These are phyloP conservation scores for Hippasteria phrygiana DNA, from an alignment of 53 echinoderm and acorn worm species.

Conservation along the genomic window DNA sequence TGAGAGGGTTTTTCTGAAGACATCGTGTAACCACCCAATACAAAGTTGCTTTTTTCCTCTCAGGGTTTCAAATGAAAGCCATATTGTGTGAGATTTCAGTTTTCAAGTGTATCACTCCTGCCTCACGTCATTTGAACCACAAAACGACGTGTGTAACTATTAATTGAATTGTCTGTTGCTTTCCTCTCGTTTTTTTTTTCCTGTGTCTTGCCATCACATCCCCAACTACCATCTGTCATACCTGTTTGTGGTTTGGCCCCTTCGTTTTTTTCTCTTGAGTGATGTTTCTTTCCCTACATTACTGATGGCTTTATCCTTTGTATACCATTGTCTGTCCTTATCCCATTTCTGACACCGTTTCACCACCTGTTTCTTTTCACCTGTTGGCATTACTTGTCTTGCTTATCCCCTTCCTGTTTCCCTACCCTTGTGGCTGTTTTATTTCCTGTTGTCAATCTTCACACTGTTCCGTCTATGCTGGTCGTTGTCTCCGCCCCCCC, in stretches of 20 bases:
- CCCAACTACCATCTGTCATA: background rate
- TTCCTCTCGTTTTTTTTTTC: background rate
- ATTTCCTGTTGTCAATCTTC: background rate
- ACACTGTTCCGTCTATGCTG: background rate
- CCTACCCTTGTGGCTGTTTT: background rate
- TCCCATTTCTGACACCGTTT: background rate
- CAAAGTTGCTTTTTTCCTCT: background rate
- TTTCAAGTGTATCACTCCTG: background rate
- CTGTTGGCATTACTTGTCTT: background rate
- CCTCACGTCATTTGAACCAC: background rate
- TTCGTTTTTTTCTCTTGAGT: background rate
- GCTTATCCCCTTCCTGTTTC: background rate
- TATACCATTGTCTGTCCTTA: background rate
- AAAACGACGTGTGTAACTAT: background rate
- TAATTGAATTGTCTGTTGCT: constrained; percentile 6
- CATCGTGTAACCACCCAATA: no score
- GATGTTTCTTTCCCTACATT: background rate
- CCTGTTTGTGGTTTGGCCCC: background rate
- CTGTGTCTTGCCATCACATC: background rate
- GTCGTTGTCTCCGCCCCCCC: background rate
- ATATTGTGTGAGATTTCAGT: no score
- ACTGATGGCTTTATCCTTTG: background rate
- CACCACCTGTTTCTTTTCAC: background rate
- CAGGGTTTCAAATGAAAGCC: background rate
- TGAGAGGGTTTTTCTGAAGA: no score